A percentile compares a stretch with the other conserved stretches of the same genome.
Conservation (phyloP, 2,113 vertebrate genomes). For the Pheucticus melanocephalus region DNA sequence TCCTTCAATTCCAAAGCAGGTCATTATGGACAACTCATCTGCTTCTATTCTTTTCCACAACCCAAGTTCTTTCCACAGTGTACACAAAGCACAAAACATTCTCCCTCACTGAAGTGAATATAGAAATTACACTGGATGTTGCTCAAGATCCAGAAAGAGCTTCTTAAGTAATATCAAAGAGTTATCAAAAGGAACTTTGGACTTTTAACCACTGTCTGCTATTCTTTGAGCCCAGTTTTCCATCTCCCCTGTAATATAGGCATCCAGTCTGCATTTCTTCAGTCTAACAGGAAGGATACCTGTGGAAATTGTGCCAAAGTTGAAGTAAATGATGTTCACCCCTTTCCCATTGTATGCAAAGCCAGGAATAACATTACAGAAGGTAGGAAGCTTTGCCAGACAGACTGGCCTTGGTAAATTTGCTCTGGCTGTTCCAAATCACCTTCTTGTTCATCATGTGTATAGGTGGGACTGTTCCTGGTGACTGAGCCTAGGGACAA, state of each 20-base stretch:
- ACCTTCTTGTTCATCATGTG: not conserved
- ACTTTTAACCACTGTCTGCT: not conserved
- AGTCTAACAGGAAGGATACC: not conserved
- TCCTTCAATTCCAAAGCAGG: not conserved
- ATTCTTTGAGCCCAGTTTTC: not conserved
- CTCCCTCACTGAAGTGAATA: not conserved
- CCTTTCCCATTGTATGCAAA: not conserved
- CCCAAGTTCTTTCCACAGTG: not conserved
- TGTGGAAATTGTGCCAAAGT: not conserved
- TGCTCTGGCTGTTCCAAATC: not conserved
- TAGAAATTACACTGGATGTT: not conserved
- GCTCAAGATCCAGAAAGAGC: not conserved
- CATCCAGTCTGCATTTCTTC: not conserved
- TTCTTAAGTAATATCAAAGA: not conserved
- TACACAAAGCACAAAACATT: not conserved
- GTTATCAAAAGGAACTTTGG: not conserved
- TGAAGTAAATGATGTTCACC: not conserved
- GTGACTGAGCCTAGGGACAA: not conserved
- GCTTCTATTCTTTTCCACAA: not conserved
- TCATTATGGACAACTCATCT: not conserved
- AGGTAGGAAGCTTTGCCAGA: not conserved
- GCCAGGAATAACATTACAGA: not conserved
- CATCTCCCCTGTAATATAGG: not conserved
- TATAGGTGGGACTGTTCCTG: not conserved
- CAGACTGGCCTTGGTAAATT: not conserved